phyloP scores from a whole-genome alignment of 1,140 invertebrate genomes.

The Batillaria attramentaria region DNA sequence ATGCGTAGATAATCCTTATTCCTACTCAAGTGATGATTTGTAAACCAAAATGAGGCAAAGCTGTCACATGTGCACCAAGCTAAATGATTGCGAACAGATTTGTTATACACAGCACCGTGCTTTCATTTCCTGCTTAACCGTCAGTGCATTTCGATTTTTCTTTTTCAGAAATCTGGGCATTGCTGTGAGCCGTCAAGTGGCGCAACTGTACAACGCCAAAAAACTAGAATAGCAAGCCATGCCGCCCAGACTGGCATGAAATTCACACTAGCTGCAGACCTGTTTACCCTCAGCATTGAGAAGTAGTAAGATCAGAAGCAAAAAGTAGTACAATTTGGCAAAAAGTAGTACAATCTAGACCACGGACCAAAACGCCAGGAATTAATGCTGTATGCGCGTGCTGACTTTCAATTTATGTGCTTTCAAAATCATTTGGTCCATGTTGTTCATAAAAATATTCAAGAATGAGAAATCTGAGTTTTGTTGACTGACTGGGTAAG shows the following conservation, averaged over 20 bases:
- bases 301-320: too few species aligned
- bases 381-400: not conserved
- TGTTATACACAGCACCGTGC: not conserved
- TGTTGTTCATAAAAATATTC: too few species aligned
- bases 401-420: too few species aligned
- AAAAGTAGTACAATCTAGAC: not conserved
- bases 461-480: too few species aligned
- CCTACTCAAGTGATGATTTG: too few species aligned
- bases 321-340: not conserved
- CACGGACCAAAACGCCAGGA: not conserved
- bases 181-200: slow-evolving; percentile 22
- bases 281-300: not conserved
- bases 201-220: not conserved
- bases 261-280: too few species aligned
- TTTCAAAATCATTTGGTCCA: too few species aligned
- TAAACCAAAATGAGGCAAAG: too few species aligned
- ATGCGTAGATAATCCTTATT: not conserved
- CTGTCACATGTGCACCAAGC: not conserved
- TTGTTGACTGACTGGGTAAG: too few species aligned
- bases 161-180: slow-evolving; percentile 31
- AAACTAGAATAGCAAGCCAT: not conserved
- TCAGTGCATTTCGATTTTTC: not conserved
- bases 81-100: not conserved
- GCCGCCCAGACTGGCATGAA: not conserved
- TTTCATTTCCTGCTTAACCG: not conserved